A percentile compares a stretch with the other conserved stretches of the same genome.
phyloP scores from a whole-genome alignment of 2,888 invertebrate genomes.

The Deroplatys truncata region DNA sequence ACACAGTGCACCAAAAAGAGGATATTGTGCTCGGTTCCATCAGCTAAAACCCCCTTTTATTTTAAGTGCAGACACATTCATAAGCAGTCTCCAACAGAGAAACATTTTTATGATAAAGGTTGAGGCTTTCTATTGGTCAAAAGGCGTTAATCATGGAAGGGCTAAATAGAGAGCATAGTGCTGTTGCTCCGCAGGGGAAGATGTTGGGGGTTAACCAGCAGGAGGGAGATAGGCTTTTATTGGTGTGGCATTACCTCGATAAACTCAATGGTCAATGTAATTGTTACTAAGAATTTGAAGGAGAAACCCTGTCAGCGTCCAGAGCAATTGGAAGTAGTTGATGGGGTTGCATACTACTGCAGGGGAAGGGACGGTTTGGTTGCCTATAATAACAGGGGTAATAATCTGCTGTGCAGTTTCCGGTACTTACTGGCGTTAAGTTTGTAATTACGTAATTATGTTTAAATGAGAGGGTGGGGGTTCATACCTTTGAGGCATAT shows the following conservation, averaged over 20 bases:
- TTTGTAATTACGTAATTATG: too few relatives aligned
- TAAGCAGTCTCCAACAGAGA: background rate
- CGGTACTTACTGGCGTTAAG: background rate
- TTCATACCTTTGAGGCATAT: too few relatives aligned
- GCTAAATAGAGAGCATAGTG: background rate
- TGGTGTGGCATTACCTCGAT: background rate
- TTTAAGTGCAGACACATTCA: conserved; percentile 2
- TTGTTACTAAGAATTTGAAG: background rate
- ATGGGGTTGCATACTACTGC: background rate
- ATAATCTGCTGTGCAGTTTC: background rate
- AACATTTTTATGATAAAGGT: background rate
- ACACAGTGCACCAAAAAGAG: background rate
- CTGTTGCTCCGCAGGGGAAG: background rate
- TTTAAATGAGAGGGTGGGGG: too few relatives aligned
- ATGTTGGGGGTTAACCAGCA: background rate
- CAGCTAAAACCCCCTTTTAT: background rate
- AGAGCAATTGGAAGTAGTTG: background rate
- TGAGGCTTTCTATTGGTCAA: background rate
- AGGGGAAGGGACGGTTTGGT: background rate
- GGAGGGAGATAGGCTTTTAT: background rate
- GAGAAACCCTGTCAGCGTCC: background rate
- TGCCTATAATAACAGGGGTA: background rate
- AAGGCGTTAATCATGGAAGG: background rate
- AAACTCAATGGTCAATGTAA: background rate
- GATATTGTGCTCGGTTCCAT: too few relatives aligned